Conservation (phyloP, 2,888 invertebrate species). For the Ormyrus thymus region DNA sequence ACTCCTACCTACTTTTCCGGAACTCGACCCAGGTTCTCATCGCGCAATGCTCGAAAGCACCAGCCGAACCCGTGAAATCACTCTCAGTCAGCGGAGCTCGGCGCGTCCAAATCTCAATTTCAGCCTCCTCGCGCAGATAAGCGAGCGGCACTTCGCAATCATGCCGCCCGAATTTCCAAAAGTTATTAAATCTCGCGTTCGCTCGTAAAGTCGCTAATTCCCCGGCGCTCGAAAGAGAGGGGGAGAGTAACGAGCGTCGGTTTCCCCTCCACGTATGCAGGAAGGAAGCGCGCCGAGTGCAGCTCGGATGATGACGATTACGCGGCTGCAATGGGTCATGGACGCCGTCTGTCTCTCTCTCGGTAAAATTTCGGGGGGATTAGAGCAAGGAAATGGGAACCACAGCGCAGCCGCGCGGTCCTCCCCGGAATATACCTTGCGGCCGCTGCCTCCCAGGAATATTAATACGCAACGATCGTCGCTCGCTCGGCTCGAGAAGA, state of each 20-base stretch:
- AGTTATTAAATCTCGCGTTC: slow-evolving; percentile 35
- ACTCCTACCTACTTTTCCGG: too few species aligned
- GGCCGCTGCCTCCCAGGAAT: slow-evolving; percentile 35
- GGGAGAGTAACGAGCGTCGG: too few species aligned
- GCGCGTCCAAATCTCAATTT: too few species aligned
- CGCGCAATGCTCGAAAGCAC: background rate
- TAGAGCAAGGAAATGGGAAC: slow-evolving; percentile 39
- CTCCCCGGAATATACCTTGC: slow-evolving; percentile 28
- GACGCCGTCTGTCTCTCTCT: background rate
- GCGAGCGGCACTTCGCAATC: background rate
- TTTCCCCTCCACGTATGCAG: background rate
- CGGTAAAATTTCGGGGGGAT: slow-evolving; percentile 33
- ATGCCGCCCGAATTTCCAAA: slow-evolving; percentile 13
- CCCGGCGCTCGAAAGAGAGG: background rate
- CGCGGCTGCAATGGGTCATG: slow-evolving; percentile 43
- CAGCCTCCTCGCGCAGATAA: background rate
- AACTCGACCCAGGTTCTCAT: background rate
- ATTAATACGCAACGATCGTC: slow-evolving; percentile 35
- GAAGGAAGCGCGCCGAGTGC: slow-evolving; percentile 18
- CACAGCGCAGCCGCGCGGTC: slow-evolving; percentile 17
- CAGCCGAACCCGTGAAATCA: background rate
- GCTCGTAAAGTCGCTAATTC: slow-evolving; percentile 39
- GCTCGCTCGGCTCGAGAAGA: background rate
- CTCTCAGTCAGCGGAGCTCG: too few species aligned
- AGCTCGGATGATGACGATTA: slow-evolving; percentile 37